These are phyloP conservation scores for Icerya purchasi DNA, from an alignment of 2,888 invertebrate species.

Conservation along the genomic window DNA sequence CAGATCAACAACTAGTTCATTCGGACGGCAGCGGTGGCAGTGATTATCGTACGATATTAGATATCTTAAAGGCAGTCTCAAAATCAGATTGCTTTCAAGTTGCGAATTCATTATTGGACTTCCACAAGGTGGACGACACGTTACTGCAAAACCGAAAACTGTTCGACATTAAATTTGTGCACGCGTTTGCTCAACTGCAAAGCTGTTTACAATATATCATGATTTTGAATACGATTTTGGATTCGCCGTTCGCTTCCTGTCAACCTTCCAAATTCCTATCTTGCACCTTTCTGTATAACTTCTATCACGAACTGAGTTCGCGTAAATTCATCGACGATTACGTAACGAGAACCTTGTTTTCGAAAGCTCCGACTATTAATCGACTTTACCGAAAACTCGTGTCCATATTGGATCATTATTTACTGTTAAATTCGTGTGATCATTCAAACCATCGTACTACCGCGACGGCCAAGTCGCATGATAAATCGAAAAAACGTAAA, in stretches of 20 bases:
- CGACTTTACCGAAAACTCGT: background rate
- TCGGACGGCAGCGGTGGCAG: conserved; percentile 16
- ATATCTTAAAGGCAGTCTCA: conserved; percentile 31
- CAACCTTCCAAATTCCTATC: conserved; percentile 42
- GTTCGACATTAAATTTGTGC: conserved; percentile 35
- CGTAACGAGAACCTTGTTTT: conserved; percentile 8
- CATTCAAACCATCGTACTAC: too few species aligned
- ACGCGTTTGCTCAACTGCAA: conserved; percentile 43
- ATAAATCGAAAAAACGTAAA: background rate
- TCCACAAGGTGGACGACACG: conserved; percentile 35
- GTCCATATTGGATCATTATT: background rate
- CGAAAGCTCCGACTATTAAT: conserved; percentile 5
- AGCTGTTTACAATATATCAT: conserved; percentile 35
- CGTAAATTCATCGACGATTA: conserved; percentile 8
- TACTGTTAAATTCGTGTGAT: too few species aligned
- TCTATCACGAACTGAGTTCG: conserved; percentile 23
- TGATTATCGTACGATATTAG: conserved; percentile 22
- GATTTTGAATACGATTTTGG: conserved; percentile 41
- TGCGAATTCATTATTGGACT: conserved; percentile 34
- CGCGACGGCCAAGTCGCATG: background rate
- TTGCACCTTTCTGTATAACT: conserved; percentile 55
- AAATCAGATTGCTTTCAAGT: conserved; percentile 36
- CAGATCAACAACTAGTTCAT: background rate
- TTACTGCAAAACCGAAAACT: conserved; percentile 32
- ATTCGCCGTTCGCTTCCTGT: conserved; percentile 34